Base-by-base conservation (phyloP, 2,113 vertebrate species). In the Delphinus delphis region DNA sequence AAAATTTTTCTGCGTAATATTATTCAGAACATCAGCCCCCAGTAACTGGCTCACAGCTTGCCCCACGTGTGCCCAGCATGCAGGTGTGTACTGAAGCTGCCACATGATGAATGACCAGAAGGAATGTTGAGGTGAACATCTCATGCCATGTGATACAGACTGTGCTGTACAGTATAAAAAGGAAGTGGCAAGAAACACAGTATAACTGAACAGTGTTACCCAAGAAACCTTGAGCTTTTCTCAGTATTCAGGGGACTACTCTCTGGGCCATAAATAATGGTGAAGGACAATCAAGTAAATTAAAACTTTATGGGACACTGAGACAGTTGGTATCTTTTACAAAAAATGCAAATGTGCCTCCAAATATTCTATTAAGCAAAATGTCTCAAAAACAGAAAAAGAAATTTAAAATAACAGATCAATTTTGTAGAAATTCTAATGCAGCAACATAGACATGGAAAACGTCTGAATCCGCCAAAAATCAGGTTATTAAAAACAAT, bases 361-460 rank as follows among this genome's bases (percentile, higher is more conserved):
- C 3, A 88, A 84, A 88, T 85, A 38, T 36, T 73, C 23, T 62
- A 31, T 80, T 60, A 83, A 77, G 33, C 63, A 87, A 79, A 88
- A 88, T 79, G 21, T 87, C 18, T 90, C 25, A 65, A n/a, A 95
- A 90, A 87, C 15, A 36, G 26, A 3, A 65, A 58, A 79, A 53
- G 41, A 93, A 33, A 11, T 17, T 58, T 9, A 36, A 28, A 91
- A 91, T 47, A 36, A 82, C 25, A 41, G 13, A 80, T 73, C 23
- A 53, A 67, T 84, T 65, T 88, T 28, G 15, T 67, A 36, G n/a
- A 95, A 60, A 79, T 95, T 77, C n/a, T 90, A 8, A 91, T 73
- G 53, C 4, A 82, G 33, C 36, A 87, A 87, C 38, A 14, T 20
- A 85, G n/a, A 73, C 21, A 38, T 25, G 33, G 60, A 85, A 62